These are phyloP conservation scores for Nemurella pictetii DNA, from an alignment of 2,888 invertebrate species.

Conservation along the genomic window DNA sequence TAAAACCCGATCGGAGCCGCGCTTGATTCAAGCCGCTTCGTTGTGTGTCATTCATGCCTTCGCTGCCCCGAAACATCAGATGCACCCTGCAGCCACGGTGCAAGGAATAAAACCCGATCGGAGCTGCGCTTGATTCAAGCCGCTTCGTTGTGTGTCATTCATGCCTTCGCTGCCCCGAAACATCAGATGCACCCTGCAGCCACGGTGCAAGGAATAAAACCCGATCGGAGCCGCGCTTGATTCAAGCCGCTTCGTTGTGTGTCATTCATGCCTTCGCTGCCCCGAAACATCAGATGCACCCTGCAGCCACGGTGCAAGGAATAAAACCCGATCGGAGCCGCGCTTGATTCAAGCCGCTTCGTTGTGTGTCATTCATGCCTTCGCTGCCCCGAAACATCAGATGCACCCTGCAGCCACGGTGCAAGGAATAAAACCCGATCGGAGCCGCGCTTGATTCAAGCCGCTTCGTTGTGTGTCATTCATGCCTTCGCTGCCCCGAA, in stretches of 20 bases:
- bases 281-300: background rate
- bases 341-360: background rate
- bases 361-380: background rate
- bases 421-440: background rate
- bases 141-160: background rate
- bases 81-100: background rate
- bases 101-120: background rate
- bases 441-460: too few species aligned
- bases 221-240: too few species aligned
- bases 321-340: background rate
- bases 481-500: background rate
- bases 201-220: background rate
- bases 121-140: background rate
- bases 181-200: background rate
- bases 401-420: background rate
- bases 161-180: background rate
- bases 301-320: background rate
- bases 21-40: background rate
- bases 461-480: background rate
- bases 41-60: background rate
- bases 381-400: background rate
- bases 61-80: background rate
- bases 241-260: background rate
- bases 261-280: background rate
- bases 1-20: background rate